Evolutionary conservation across 2,888 invertebrate genomes (phyloP).

Genomic region (Falcaria lacertinaria): DNA sequence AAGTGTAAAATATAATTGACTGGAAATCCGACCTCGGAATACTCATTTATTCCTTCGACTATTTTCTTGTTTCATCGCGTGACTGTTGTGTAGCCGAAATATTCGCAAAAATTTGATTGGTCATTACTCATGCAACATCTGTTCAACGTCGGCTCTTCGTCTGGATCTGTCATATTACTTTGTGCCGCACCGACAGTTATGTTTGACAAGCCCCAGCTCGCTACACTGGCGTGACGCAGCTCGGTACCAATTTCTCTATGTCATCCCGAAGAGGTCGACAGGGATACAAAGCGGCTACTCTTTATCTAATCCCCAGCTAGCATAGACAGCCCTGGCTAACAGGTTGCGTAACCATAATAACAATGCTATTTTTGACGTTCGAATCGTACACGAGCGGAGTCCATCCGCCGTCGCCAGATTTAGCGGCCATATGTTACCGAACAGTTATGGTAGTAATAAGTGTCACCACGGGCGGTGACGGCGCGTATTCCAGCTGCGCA

Average conservation of each 20-base stretch:
- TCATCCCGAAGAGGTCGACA: neutral
- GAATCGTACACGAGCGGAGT: slow-evolving; percentile 34
- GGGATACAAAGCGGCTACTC: too few relatives aligned
- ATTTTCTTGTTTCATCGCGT: neutral
- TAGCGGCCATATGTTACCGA: slow-evolving; percentile 47
- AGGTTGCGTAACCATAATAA: slow-evolving; percentile 42
- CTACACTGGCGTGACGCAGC: neutral
- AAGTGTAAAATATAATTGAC: neutral
- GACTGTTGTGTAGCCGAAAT: slow-evolving; percentile 3
- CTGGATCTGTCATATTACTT: slow-evolving; percentile 11
- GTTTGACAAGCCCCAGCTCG: slow-evolving; percentile 2
- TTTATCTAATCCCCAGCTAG: neutral
- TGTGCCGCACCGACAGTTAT: slow-evolving; percentile 2
- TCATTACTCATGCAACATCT: slow-evolving; percentile 6
- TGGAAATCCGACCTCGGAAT: neutral
- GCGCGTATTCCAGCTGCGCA: slow-evolving; percentile 18
- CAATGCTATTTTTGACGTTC: slow-evolving; percentile 45
- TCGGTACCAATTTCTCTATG: neutral
- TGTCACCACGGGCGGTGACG: slow-evolving; percentile 39
- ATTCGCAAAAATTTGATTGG: slow-evolving; percentile 1
- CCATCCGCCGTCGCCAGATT: slow-evolving; percentile 49
- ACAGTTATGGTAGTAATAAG: slow-evolving; percentile 62
- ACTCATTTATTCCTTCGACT: neutral
- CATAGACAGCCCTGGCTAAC: slow-evolving; percentile 27
- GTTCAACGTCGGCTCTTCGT: slow-evolving; percentile 6